Base-by-base conservation (phyloP, 2,888 invertebrate species). In the Junonia oenone region DNA sequence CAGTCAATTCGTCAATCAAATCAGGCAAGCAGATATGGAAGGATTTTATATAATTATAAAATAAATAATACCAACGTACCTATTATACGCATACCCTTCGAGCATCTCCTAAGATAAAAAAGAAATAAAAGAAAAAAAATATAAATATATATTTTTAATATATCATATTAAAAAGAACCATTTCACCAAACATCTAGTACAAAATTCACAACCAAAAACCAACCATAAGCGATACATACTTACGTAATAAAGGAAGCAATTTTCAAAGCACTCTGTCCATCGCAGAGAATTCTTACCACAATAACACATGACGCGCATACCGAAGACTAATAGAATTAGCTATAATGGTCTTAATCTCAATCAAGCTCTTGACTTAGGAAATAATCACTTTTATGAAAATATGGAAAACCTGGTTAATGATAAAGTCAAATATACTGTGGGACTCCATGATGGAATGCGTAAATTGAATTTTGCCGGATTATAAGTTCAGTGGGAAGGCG, bases 291-390 rank as follows among this genome's bases (percentile, higher is more conserved):
- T 31, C 14, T 45, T 13, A 26, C 26, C 55, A 55, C 50, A 45
- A 55, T 11, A 49, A 27, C 48, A 35, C 22, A 45, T 38, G 47
- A 47, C 31, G 37, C 13, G 47, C 15, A 50, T 57, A 45, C 57
- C 45, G 13, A 35, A 33, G 11, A n/a, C 51, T 76, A 78, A 75
- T 72, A 68, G 71, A 76, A 77, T 78, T 79, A 66, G 64, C 68
- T 68, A 65, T 78, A 76, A 80, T 78, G 58, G 63, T 69, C 60
- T 68, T 78, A 76, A 80, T 78, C 73, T 74, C 77, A 73, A 73
- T 68, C 69, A 56, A 51, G 17, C 71, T 40, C 38, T 40, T 43
- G 13, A 67, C 69, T 69, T 70, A 67, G 70, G 63, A 68, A 72
- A 74, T 71, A 71, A 73, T 73, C 70, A 68, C 61, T 37, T 33